Evolutionary conservation across 2,113 vertebrate species (phyloP), one percentile per base, ranked within the genome.

Genomic region (Pterocles burchelli): DNA sequence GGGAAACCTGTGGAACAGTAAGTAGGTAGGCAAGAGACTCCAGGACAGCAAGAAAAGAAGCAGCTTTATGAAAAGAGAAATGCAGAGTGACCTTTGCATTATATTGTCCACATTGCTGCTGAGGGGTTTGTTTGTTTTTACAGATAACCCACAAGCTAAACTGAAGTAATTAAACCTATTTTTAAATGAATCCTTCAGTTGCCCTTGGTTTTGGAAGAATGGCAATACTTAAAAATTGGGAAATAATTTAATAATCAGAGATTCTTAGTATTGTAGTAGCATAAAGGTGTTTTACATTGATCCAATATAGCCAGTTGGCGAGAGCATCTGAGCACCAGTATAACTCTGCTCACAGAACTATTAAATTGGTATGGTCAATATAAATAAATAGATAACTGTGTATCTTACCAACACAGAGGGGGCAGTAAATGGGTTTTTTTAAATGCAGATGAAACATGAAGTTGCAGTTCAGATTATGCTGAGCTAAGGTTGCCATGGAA

Each of bases 161-260:
- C 43, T 68, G 62, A 34, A 68, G 26, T 65, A 61, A 55, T 55
- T 68, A 75, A 90, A 83, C 2, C 0, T 73, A 65, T 76, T 63
- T 86, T 55, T 17, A 86, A 77, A 83, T 31, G 0, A 58, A 67
- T 54, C 25, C 3, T 46, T 75, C 82, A 85, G 25, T 55, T 79
- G 14, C 12, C n/a, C 43, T 58, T 92, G 31, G 10, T 63, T 81
- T 89, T 67, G 19, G 25, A 74, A 22, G 43, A 84, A 63, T 43
- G 17, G 29, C 15, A 82, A 29, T 51, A 88, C 85, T 82, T 59
- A 48, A 88, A 75, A 63, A 43, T 16, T 82, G 48, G 33, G 13
- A 88, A 90, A 88, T 85, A 82, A 85, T 26, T 72, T 65, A 84
- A 82, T 85, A 87, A 94, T 59, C 48, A 68, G 38, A 88, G 28